These are phyloP conservation scores for Brachystomella parvula DNA, from an alignment of 1,140 invertebrate species.

Conservation along the genomic window DNA sequence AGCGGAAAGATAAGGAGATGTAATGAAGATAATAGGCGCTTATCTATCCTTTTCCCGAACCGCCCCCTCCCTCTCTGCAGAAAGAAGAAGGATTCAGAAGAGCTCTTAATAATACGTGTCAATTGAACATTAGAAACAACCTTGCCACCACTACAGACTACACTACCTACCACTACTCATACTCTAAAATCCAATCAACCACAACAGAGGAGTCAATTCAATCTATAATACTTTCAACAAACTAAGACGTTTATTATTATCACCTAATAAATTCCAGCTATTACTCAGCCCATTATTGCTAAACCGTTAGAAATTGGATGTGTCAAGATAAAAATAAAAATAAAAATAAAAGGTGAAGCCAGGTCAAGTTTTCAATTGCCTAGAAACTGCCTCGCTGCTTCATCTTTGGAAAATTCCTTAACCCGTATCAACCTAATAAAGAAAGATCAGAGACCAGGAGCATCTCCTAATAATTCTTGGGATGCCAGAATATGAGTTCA, in stretches of 20 bases:
- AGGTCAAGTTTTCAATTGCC: neutral
- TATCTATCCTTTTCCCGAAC: neutral
- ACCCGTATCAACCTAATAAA: neutral
- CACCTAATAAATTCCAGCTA: neutral
- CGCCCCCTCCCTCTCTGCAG: neutral
- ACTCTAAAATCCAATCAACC: neutral
- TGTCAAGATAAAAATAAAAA: neutral
- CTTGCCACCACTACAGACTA: neutral
- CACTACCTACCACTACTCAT: neutral
- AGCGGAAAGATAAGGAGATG: constrained; percentile 1
- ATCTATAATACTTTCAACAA: neutral
- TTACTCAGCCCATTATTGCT: neutral
- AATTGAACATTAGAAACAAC: constrained; percentile 2
- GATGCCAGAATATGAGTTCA: neutral
- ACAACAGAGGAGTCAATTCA: neutral
- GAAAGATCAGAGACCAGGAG: too few species aligned
- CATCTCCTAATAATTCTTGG: neutral
- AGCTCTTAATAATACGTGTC: constrained; percentile 1
- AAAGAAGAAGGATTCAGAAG: neutral
- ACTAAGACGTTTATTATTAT: neutral
- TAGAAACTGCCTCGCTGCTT: neutral
- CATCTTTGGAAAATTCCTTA: too few species aligned
- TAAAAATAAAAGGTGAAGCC: neutral
- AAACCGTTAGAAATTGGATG: neutral
- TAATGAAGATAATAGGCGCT: neutral